Percentiles rank a stretch among this genome's conserved stretches.
Conservation (phyloP, 2,797 vertebrate genomes). For the Phyllotis vaccarum region DNA sequence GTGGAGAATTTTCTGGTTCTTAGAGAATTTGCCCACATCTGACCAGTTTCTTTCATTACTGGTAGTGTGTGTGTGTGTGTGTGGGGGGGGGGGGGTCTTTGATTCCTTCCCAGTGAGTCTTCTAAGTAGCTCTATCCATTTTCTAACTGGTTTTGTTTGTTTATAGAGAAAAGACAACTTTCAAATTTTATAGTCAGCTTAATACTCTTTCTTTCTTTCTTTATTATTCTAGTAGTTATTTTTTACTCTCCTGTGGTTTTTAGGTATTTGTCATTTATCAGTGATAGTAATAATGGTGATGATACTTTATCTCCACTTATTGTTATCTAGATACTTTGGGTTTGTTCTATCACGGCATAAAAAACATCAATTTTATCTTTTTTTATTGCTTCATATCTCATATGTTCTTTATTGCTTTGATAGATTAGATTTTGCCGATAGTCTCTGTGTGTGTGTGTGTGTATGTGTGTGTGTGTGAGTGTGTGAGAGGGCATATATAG, state of each 20-base stretch:
- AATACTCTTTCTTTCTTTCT: background rate
- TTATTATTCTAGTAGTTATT: background rate
- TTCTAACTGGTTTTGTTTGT: background rate
- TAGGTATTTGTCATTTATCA: background rate
- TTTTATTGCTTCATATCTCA: background rate
- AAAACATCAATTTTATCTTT: background rate
- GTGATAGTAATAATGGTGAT: background rate
- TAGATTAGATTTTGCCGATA: background rate
- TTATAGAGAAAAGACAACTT: slow-evolving; percentile 20
- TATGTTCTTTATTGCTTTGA: background rate
- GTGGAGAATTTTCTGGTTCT: background rate
- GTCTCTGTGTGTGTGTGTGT: background rate
- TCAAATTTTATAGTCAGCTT: background rate
- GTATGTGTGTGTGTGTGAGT: background rate
- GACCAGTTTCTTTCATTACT: background rate
- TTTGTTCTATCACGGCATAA: background rate
- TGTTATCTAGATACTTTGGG: background rate
- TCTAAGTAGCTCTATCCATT: background rate
- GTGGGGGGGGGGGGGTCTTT: background rate
- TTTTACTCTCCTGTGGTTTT: background rate
- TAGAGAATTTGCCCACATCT: background rate
- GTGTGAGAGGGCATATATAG: background rate
- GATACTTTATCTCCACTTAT: background rate
- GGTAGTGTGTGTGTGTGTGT: no score
- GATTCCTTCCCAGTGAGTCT: background rate